Base-by-base conservation (phyloP, 2,113 vertebrate genomes). In the Redunca redunca region DNA sequence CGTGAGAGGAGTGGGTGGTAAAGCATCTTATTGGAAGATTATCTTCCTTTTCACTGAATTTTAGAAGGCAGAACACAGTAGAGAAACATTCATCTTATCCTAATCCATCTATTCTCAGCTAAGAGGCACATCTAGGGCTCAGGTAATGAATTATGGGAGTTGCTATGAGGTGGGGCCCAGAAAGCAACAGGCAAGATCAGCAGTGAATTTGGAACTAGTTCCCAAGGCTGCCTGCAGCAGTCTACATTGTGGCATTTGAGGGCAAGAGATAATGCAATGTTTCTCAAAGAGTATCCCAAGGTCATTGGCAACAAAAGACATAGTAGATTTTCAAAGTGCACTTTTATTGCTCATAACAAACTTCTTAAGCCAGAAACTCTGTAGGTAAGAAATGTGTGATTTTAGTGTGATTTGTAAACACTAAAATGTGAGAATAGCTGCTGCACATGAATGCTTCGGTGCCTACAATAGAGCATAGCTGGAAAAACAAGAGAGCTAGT, bases 141-240 rank as follows among this genome's bases (percentile, higher is more conserved):
- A 62, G 60, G 26, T 40, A 55, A 30, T 88, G 60, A 48, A 5
- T 5, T 26, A 26, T 57, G 28, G 46, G 48, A n/a, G 33, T 19
- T 33, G 0, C 3, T 40, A 14, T 0, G 3, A 74, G 36, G 6
- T 9, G 77, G 14, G 12, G 1, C 52, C 33, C 78, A 91, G n/a
- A 74, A n/a, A 57, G 30, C 21, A 28, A 0, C 0, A 6, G 33
- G 36, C 14, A 64, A 52, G n/a, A 52, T 23, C 26, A 46, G 36
- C 30, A 25, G 46, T 57, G 52, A 67, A 53, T 33, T 80, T 46
- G 12, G 52, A 90, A 46, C n/a, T 5, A 43, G 23, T 26, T 80
- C 50, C 21, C 0, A 0, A n/a, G 62, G 1, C 30, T 62, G 40
- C 28, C 33, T 33, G 17, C 5, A 12, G 10, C 10, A 57, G 14